Percentiles rank a stretch among this genome's conserved stretches.
Evolutionary conservation across 2,797 vertebrate species (phyloP).

Genomic region (Mastacembelus armatus): DNA sequence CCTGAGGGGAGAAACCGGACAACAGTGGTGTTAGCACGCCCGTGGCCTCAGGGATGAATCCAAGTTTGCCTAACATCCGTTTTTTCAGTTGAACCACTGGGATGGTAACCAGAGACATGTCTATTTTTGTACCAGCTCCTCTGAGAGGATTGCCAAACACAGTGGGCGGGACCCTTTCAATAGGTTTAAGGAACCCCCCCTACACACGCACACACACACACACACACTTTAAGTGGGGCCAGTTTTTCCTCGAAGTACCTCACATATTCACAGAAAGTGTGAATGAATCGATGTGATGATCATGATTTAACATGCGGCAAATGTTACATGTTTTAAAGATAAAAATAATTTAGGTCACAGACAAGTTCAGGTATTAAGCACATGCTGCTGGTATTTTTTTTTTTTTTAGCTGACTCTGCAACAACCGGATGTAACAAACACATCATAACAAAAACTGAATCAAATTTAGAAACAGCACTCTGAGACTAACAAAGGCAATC

Average conservation of each 20-base stretch:
- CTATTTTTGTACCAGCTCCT: slow-evolving; percentile 64
- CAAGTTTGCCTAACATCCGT: slow-evolving; percentile 22
- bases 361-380: neutral
- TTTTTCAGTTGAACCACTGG: slow-evolving; percentile 38
- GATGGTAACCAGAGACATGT: slow-evolving; percentile 68
- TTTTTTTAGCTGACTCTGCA: slow-evolving; percentile 14
- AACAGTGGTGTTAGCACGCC: slow-evolving; percentile 13
- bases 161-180: slow-evolving; percentile 55
- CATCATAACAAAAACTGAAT: slow-evolving; percentile 17
- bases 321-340: neutral
- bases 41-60: neutral
- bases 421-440: slow-evolving; percentile 24
- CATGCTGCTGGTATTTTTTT: slow-evolving; percentile 3
- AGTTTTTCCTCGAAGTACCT: slow-evolving; percentile 39
- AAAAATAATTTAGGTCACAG: neutral
- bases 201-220: no score
- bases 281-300: neutral
- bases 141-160: slow-evolving; percentile 57
- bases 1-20: neutral
- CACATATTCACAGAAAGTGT: neutral
- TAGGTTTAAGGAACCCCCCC: slow-evolving; percentile 55
- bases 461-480: slow-evolving; percentile 42
- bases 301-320: neutral
- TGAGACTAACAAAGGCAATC: slow-evolving; percentile 32
- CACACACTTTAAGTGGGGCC: no score